Conservation (phyloP, 2,113 vertebrate genomes). For the Phaethornis superciliosus region DNA sequence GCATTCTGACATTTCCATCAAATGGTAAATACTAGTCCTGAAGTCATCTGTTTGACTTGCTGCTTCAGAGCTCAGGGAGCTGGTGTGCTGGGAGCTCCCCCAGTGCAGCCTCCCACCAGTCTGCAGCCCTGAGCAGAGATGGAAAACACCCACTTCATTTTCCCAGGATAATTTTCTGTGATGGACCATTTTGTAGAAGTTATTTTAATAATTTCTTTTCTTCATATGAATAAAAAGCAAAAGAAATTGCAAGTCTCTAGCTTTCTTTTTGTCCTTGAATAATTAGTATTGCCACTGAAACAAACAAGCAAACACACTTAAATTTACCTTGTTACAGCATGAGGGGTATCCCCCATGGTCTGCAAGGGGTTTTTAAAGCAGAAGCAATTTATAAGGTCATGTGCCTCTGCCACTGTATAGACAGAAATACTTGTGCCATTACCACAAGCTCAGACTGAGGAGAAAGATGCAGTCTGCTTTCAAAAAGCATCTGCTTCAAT, state of each 20-base stretch:
- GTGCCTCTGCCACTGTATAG: background rate
- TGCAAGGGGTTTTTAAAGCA: background rate
- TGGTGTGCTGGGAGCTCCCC: background rate
- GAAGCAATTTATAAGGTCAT: background rate
- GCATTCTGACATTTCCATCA: background rate
- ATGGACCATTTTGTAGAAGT: background rate
- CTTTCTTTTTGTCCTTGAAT: background rate
- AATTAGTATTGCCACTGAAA: background rate
- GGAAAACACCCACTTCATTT: background rate
- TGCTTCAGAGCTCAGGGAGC: background rate
- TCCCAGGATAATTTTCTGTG: background rate
- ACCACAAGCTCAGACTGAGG: background rate
- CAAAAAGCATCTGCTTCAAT: background rate
- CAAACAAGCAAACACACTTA: too few species aligned
- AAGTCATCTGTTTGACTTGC: background rate
- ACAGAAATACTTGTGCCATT: background rate
- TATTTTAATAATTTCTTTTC: background rate
- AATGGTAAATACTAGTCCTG: background rate
- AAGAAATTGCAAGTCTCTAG: background rate
- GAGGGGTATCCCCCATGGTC: background rate
- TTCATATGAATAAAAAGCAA: background rate
- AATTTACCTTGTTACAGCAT: background rate
- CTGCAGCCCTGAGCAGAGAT: background rate
- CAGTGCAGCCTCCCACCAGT: background rate
- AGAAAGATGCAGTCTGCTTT: background rate